phyloP scores from a whole-genome alignment of 1,140 invertebrate species.

The Cydia amplana region DNA sequence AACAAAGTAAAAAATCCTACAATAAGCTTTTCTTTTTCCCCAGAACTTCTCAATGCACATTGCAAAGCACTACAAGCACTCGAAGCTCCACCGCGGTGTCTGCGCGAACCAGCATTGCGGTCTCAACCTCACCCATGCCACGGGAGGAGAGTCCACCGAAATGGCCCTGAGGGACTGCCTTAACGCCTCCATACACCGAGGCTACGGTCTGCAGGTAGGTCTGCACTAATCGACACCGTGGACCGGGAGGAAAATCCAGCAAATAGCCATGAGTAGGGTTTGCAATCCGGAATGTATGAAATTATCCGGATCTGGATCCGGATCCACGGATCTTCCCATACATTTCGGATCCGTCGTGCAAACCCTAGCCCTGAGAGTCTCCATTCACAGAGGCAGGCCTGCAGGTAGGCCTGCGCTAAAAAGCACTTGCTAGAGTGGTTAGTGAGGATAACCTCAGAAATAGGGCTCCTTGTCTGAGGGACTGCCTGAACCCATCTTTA shows the following conservation, averaged over 20 bases:
- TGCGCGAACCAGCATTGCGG: constrained; percentile 66
- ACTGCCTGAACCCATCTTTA: too few relatives aligned
- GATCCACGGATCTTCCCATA: too few relatives aligned
- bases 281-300: too few relatives aligned
- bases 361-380: neutral
- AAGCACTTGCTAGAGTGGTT: too few relatives aligned
- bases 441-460: neutral
- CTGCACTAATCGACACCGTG: neutral
- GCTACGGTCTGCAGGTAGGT: constrained; percentile 65
- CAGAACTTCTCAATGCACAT: constrained; percentile 66
- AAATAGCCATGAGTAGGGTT: too few relatives aligned
- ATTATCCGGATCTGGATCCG: too few relatives aligned
- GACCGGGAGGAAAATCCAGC: constrained; percentile 38
- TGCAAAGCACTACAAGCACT: constrained; percentile 65
- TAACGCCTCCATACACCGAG: constrained; percentile 57
- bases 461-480: too few relatives aligned
- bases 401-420: neutral
- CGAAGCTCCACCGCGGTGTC: constrained; percentile 65
- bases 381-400: neutral
- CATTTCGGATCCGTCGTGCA: too few relatives aligned
- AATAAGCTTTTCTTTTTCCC: constrained; percentile 17
- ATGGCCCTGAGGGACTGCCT: constrained; percentile 55
- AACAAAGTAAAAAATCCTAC: neutral
- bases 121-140: constrained; percentile 58
- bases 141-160: constrained; percentile 49